Percentiles rank a stretch among this genome's conserved stretches.
Evolutionary conservation across 1,140 invertebrate species (phyloP).

Genomic region (Ceratitis capitata): DNA sequence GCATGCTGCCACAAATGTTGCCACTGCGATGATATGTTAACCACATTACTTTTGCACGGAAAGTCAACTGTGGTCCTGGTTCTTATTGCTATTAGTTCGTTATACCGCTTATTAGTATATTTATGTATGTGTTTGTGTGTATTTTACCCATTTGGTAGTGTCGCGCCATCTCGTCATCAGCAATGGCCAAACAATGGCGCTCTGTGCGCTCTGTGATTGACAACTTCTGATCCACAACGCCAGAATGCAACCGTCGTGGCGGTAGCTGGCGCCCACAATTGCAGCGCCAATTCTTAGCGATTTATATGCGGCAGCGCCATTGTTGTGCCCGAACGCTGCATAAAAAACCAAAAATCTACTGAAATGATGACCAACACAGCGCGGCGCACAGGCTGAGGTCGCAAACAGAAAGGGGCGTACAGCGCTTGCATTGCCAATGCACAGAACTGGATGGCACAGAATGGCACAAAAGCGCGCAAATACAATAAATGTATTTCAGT

Average conservation of each 20-base stretch:
- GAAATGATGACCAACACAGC: too few species aligned
- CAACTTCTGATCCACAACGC: constrained; percentile 42
- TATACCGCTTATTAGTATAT: not conserved
- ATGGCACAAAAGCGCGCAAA: not conserved
- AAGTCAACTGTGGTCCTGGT: not conserved
- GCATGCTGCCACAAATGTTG: not conserved
- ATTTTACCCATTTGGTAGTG: too few species aligned
- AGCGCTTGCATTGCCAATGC: not conserved
- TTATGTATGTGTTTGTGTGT: not conserved
- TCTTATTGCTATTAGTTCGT: not conserved
- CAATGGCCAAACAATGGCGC: constrained; percentile 42
- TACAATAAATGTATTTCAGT: not conserved
- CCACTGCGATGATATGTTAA: constrained; percentile 1
- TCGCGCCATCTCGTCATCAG: constrained; percentile 45
- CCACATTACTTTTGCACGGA: constrained; percentile 15
- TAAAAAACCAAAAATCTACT: too few species aligned
- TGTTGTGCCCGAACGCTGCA: constrained; percentile 33
- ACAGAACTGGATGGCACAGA: not conserved
- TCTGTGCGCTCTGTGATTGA: constrained; percentile 45
- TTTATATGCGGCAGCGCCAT: constrained; percentile 41
- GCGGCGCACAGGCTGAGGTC: too few species aligned
- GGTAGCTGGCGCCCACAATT: constrained; percentile 9
- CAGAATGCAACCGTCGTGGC: too few species aligned
- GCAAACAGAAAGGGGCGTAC: not conserved
- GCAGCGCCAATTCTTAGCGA: not conserved